phyloP scores from a whole-genome alignment of 2,888 invertebrate genomes.

The Candidula unifasciata region DNA sequence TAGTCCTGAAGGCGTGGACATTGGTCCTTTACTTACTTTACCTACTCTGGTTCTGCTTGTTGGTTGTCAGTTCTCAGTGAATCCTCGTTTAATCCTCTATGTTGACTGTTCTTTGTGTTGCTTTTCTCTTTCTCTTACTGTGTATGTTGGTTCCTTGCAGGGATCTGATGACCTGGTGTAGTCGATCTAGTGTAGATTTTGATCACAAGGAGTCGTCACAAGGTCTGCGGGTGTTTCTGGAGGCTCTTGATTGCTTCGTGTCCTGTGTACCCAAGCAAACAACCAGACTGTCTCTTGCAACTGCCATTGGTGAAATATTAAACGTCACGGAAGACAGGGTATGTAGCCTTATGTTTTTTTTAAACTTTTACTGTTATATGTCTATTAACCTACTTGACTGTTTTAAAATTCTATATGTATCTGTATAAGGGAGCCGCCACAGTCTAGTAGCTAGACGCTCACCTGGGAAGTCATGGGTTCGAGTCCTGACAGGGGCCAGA shows the following conservation, averaged over 20 bases:
- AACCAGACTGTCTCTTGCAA: conserved; percentile 78
- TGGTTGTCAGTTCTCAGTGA: no score
- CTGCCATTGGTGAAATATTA: conserved; percentile 86
- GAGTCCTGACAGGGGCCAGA: no score
- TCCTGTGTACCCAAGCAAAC: conserved; percentile 85
- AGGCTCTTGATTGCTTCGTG: conserved; percentile 94
- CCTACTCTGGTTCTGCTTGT: no score
- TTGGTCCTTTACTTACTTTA: no score
- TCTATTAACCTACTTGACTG: not conserved
- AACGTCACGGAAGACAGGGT: conserved; percentile 82
- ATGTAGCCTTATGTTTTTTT: conserved; percentile 33
- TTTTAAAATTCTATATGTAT: not conserved
- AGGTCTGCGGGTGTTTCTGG: conserved; percentile 81
- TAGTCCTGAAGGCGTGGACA: no score
- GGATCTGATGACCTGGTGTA: conserved; percentile 94
- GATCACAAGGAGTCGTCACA: conserved; percentile 80
- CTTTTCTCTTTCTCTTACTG: no score
- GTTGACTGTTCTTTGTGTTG: not conserved
- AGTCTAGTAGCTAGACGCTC: no score
- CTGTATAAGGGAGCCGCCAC: no score
- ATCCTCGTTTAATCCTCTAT: no score
- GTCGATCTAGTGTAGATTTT: conserved; percentile 86
- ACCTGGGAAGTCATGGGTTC: no score
- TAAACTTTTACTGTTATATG: not conserved
- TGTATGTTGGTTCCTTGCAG: conserved; percentile 78